phyloP scores from a whole-genome alignment of 2,113 vertebrate species.

The Barnardius zonarius region DNA sequence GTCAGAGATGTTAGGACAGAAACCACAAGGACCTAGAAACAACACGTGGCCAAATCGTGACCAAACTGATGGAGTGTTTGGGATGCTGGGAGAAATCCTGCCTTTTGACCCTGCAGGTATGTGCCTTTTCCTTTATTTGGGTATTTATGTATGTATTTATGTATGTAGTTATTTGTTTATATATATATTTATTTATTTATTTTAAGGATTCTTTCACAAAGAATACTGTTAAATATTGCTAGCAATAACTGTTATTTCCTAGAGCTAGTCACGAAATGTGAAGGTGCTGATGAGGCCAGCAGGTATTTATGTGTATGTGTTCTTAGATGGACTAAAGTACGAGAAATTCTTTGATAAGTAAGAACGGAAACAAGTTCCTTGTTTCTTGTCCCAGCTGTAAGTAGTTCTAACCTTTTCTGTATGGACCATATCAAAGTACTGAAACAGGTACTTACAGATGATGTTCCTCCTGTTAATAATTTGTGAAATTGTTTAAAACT shows the following conservation, averaged over 20 bases:
- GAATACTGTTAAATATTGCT: neutral
- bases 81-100: conserved; percentile 91
- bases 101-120: conserved; percentile 97
- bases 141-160: neutral
- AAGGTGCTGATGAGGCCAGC: neutral
- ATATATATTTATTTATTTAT: neutral
- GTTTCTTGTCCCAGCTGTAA: neutral
- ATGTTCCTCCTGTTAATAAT: neutral
- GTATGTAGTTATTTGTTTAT: no score
- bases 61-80: conserved; percentile 93
- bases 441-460: neutral
- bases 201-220: neutral
- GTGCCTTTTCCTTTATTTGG: conserved; percentile 2
- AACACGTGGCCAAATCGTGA: conserved; percentile 99
- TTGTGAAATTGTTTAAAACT: neutral
- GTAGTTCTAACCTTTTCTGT: neutral
- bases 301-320: neutral
- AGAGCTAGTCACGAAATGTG: neutral
- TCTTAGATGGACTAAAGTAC: neutral
- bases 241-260: neutral
- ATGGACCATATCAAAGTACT: neutral
- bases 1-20: conserved; percentile 96
- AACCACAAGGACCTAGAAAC: conserved; percentile 94
- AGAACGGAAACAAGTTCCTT: neutral
- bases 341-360: neutral